Evolutionary conservation across 2,888 invertebrate genomes (phyloP), one percentile per base, ranked within the genome.

Genomic region (Crossocerus cetratus): DNA sequence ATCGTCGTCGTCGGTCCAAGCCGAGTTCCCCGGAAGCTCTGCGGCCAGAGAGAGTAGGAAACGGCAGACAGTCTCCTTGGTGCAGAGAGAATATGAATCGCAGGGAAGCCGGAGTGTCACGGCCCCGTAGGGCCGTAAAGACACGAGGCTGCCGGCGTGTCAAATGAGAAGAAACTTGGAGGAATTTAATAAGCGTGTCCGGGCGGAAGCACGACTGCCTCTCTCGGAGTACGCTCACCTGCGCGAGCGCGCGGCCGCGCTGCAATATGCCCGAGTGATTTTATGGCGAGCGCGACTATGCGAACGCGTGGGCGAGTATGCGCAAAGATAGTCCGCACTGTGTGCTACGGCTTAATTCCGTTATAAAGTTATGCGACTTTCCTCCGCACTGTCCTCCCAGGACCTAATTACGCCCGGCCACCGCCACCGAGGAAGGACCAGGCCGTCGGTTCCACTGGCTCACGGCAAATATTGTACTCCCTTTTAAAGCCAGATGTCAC

Each of bases 181-280:
- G 85, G 83, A 86, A 86, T 86, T 86, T 86, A 86, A 85, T 86
- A 86, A 84, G 79, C 83, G 78, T 71, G 65, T 68, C 72, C 54
- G 54, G 65, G 56, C 11, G 65, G 49, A 44, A 59, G 59, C 64
- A 18, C 8, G 42, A 18, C 23, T 49, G 54, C 14, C 18, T 32
- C 32, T 32, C 4, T 32, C 43, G 32, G 32, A 60, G 32, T 11
- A 11, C 22, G 45, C 56, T 49, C 16, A 16, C 49, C 32, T 32
- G 49, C 49, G 16, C 43, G 43, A 43, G 43, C 43, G 13, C 43
- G 13, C 43, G n/a, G n/a, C n/a, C n/a, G n/a, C 32, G 11, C 32
- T 32, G 32, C 32, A 32, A 32, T 32, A 32, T 32, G 8, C 32
- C 56, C 69, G 44, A 62, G 54, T 57, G 74, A 74, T 77, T 69